Base-by-base conservation (phyloP, 2,888 invertebrate species). In the Drosophila macrospina region DNA sequence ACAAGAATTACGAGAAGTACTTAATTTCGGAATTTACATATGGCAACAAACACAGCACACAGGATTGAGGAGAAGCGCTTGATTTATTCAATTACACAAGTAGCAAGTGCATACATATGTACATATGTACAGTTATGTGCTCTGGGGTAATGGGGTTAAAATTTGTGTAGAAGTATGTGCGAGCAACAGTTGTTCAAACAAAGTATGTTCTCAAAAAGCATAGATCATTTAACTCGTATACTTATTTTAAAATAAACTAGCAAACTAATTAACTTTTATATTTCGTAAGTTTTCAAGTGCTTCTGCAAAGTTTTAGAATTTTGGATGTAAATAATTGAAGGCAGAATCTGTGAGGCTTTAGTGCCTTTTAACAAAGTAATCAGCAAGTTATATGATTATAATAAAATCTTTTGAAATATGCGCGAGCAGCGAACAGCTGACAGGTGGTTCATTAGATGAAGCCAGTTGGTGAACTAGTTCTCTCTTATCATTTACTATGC, bases 391-490 rank as follows among this genome's bases (percentile, higher is more conserved):
- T 57, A 56, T 42, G 72, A 54, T 56, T 61, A 44, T 52, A 66
- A 62, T 57, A 59, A 68, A 72, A 60, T 72, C 59, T 60, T 47
- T 41, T 62, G 39, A 61, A 55, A 62, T 66, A 44, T 56, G 54
- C 39, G 47, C 41, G 24, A 7, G 16, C 42, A 6, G 47, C 41
- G 24, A 7, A 26, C 42, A 6, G 55, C 54, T 7, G 45, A 15
- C 26, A 52, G 60, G 57, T 61, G 60, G 52, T 60, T 68, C 51
- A 64, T 55, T 57, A 32, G 54, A 30, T 26, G 16, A 34, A 65
- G 48, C 30, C 48, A 50, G 51, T 59, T 70, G 55, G 74, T 30
- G 64, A 78, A 75, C 60, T 51, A 60, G 74, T 44, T 73, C 73
- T 45, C 68, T 72, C 71, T 59, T 67, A 60, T 67, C 47, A 62